These are phyloP conservation scores for Sphecodes monilicornis DNA, from an alignment of 2,888 invertebrate species.

Conservation along the genomic window DNA sequence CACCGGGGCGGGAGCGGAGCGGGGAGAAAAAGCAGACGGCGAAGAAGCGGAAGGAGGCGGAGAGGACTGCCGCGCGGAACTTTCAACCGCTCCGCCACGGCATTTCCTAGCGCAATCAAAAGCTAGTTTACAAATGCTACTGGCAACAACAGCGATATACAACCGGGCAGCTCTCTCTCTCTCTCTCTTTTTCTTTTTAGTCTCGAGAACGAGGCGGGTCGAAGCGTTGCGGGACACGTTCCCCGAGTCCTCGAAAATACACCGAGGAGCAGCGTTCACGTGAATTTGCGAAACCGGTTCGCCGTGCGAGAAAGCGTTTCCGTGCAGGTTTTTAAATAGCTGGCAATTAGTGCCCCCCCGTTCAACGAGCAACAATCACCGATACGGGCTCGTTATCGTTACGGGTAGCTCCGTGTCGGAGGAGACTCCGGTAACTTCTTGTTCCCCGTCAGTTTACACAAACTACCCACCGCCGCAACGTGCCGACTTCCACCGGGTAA, in stretches of 20 bases:
- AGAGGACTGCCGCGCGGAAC: slow-evolving; percentile 53
- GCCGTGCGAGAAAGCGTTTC: not conserved
- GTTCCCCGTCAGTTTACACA: slow-evolving; percentile 40
- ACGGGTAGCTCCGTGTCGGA: not conserved
- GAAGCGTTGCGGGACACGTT: slow-evolving; percentile 18
- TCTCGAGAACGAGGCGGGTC: not conserved
- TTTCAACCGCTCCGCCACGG: slow-evolving; percentile 65
- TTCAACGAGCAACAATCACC: slow-evolving; percentile 49
- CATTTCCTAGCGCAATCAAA: slow-evolving; percentile 76
- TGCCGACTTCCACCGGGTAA: slow-evolving; percentile 1
- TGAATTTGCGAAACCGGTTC: slow-evolving; percentile 31
- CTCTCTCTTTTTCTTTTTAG: slow-evolving; percentile 21
- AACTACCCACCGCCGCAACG: not conserved
- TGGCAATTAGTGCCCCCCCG: slow-evolving; percentile 51
- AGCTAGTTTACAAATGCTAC: slow-evolving; percentile 78
- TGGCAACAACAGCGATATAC: slow-evolving; percentile 65
- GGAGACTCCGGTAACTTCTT: slow-evolving; percentile 32
- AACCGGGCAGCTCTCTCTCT: not conserved
- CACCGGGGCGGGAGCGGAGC: not conserved
- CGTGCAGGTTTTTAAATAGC: slow-evolving; percentile 53
- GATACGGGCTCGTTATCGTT: slow-evolving; percentile 56
- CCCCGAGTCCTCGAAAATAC: slow-evolving; percentile 31
- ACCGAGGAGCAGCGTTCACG: slow-evolving; percentile 30
- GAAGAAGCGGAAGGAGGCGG: slow-evolving; percentile 25
- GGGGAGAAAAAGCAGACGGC: slow-evolving; percentile 3